Evolutionary conservation across 1,140 invertebrate genomes (phyloP), one percentile per base, ranked within the genome.

Genomic region (Caerostris darwini): DNA sequence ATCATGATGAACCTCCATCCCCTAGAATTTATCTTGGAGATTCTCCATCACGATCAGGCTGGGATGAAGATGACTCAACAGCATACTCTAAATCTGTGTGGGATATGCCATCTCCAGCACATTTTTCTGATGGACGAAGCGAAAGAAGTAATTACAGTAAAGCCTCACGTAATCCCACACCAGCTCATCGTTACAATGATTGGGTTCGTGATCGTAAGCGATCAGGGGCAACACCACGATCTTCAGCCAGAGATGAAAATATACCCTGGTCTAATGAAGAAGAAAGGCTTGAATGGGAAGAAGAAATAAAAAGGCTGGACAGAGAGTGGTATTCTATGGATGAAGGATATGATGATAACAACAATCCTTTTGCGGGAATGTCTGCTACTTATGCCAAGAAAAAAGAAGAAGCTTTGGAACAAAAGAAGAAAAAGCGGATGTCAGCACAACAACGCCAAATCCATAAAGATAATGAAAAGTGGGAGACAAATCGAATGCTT

Each of bases 401-500:
- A 95, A 99, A 99, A 95, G 99, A 99, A 96, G 97, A 98, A 95
- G 98, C 99, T 95, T 96, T 99, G 57, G 98, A 99, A 96, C 98
- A 98, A 95, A 97, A 99, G 95, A 97, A 98, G 90, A 98, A 98
- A 94, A 95, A 99, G 95, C 97, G 98, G 81, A 97, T 99, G 96
- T 99, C 98, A 6, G 99, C 99, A 0, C 98, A 99, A 95, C 98
- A 99, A 95, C 97, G 98, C 86, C 99, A 99, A 96, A 99, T 97
- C 97, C 96, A 99, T 96, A 99, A 99, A 96, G 99, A 99, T 96
- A 99, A 99, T 96, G 99, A 99, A 96, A 96, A 99, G 64, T 99
- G 99, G 99, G 99, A 99, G 96, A 97, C 99, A 12, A 99, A 99
- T 96, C 97, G 99, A 94, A 99, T 99, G 98, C 97, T 99, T 10